A percentile compares a stretch with the other conserved stretches of the same genome.
These are phyloP conservation scores for Caenorhabditis zanzibari DNA, from an alignment of 2,888 invertebrate species.

Conservation along the genomic window DNA sequence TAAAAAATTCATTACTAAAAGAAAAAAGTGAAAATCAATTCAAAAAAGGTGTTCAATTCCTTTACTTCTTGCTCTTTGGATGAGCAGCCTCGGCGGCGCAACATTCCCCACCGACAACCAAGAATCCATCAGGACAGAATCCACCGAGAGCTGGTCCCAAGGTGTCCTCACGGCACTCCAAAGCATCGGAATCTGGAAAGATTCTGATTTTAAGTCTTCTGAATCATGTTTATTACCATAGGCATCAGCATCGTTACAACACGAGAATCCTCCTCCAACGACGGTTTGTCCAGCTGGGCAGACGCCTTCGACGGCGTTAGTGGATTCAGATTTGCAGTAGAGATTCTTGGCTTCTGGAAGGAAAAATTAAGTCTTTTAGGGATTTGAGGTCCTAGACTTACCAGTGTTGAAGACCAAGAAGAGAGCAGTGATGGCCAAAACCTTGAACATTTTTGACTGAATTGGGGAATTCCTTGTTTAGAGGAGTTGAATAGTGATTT, in stretches of 20 bases:
- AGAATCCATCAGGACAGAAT: background rate
- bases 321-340: background rate
- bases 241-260: constrained; percentile 8
- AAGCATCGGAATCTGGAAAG: background rate
- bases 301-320: background rate
- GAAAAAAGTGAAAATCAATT: background rate
- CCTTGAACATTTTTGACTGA: constrained; percentile 12
- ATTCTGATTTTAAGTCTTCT: too few relatives aligned
- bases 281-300: background rate
- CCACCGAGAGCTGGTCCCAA: constrained; percentile 3
- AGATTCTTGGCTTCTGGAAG: constrained; percentile 17
- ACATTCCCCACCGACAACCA: constrained; percentile 2
- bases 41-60: background rate
- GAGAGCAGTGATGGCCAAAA: constrained; percentile 17
- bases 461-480: background rate
- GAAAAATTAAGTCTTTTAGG: background rate
- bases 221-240: too few relatives aligned
- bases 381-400: too few relatives aligned
- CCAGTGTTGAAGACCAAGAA: constrained; percentile 4
- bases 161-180: background rate
- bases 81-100: background rate
- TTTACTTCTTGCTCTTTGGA: constrained; percentile 2
- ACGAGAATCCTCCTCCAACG: background rate
- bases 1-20: background rate
- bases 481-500: constrained; percentile 4